phyloP scores from a whole-genome alignment of 2,888 invertebrate genomes.

The Caenorhabditis plicata region DNA sequence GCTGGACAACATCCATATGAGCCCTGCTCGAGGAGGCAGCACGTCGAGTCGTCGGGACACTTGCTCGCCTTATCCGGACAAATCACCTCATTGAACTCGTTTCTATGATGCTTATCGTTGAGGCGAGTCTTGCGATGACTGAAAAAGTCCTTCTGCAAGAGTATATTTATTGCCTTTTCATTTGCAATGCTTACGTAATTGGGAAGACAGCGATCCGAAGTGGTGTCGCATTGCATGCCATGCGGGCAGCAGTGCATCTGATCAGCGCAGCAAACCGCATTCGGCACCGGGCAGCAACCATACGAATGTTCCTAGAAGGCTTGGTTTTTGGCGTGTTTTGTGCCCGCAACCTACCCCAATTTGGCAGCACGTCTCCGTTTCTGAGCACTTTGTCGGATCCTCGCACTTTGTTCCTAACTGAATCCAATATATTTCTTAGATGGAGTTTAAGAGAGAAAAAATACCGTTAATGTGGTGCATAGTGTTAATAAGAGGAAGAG shows the following conservation, averaged over 20 bases:
- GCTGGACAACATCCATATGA: constrained; percentile 36
- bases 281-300: constrained; percentile 47
- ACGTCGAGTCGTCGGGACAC: constrained; percentile 30
- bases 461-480: no score
- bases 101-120: no score
- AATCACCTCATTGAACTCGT: constrained; percentile 28
- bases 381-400: constrained; percentile 23
- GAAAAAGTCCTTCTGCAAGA: no score
- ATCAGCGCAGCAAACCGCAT: constrained; percentile 38
- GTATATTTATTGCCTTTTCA: no score
- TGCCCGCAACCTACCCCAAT: no score
- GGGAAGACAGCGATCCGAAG: constrained; percentile 5
- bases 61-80: constrained; percentile 34
- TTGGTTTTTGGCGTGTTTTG: not conserved
- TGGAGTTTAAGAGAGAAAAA: no score
- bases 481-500: no score
- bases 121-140: not conserved
- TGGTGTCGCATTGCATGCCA: constrained; percentile 20
- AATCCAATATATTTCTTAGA: no score
- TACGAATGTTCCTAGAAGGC: constrained; percentile 27
- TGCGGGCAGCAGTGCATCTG: constrained; percentile 28
- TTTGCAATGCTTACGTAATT: no score
- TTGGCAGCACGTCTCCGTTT: constrained; percentile 39
- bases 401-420: no score
- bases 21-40: constrained; percentile 30